Evolutionary conservation across 2,113 vertebrate genomes (phyloP).

Genomic region (Hippolais icterina): DNA sequence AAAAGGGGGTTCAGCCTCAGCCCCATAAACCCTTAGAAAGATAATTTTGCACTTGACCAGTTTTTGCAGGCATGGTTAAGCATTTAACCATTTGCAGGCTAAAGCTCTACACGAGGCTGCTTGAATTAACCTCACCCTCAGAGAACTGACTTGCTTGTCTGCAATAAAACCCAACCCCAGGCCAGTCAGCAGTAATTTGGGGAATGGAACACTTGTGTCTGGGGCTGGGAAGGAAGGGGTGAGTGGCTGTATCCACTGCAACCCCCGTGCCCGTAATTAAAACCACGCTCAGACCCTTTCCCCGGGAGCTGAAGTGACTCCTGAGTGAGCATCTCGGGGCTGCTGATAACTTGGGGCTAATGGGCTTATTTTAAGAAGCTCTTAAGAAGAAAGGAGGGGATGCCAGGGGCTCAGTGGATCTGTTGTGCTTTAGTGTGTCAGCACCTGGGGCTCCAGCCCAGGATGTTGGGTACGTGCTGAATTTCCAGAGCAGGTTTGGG

Average conservation of each 20-base stretch:
- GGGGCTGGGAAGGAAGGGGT: not conserved
- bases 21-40: not conserved
- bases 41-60: not conserved
- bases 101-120: not conserved
- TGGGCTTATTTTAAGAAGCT: conserved; percentile 67
- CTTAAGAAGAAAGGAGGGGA: not conserved
- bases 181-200: conserved; percentile 3
- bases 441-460: not conserved
- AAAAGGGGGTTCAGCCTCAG: not conserved
- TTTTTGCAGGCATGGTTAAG: not conserved
- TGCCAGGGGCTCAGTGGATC: not conserved
- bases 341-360: conserved; percentile 44
- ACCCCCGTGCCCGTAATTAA: rapidly evolving
- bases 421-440: conserved; percentile 14
- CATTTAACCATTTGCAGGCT: not conserved
- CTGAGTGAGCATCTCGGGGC: not conserved
- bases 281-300: not conserved
- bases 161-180: conserved; percentile 15
- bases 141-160: not conserved
- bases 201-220: not conserved
- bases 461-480: not conserved
- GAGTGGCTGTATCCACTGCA: not conserved
- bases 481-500: not conserved
- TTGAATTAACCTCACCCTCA: not conserved
- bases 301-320: not conserved